Conservation (phyloP, 2,113 vertebrate genomes). For the Sylvia atricapilla region DNA sequence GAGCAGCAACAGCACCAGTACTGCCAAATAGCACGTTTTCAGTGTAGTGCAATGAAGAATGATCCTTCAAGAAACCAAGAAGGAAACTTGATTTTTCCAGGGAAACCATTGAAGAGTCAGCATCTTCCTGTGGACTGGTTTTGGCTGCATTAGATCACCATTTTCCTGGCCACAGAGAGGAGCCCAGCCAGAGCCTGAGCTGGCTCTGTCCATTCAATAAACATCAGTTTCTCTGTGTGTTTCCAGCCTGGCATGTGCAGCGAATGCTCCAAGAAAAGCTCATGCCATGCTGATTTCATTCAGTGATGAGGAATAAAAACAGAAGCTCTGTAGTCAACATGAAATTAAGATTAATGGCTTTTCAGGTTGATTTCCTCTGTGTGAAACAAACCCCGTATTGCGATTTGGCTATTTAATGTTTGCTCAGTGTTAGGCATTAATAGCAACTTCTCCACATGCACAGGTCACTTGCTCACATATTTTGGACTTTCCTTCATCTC, state of each 20-base stretch:
- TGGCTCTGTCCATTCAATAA: not conserved
- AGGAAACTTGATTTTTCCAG: not conserved
- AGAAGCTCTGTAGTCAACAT: not conserved
- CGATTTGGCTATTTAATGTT: not conserved
- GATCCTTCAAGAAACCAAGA: not conserved
- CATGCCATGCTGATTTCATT: not conserved
- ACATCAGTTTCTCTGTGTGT: not conserved
- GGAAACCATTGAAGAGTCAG: not conserved
- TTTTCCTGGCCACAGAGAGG: not conserved
- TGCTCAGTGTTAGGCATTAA: not conserved
- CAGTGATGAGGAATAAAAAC: not conserved
- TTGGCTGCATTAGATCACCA: not conserved
- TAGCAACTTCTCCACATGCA: not conserved
- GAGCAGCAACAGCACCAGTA: not conserved
- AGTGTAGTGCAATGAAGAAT: not conserved
- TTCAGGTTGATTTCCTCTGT: not conserved
- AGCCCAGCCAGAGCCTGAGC: not conserved
- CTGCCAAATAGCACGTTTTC: not conserved
- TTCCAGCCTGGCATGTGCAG: not conserved
- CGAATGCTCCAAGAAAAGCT: not conserved
- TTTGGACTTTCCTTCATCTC: not conserved
- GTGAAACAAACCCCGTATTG: not conserved
- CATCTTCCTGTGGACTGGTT: not conserved
- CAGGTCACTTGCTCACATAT: not conserved
- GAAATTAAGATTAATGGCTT: conserved; percentile 21